These are phyloP conservation scores for Zaprionus camerounensis DNA, from an alignment of 1,140 invertebrate genomes.

Conservation along the genomic window DNA sequence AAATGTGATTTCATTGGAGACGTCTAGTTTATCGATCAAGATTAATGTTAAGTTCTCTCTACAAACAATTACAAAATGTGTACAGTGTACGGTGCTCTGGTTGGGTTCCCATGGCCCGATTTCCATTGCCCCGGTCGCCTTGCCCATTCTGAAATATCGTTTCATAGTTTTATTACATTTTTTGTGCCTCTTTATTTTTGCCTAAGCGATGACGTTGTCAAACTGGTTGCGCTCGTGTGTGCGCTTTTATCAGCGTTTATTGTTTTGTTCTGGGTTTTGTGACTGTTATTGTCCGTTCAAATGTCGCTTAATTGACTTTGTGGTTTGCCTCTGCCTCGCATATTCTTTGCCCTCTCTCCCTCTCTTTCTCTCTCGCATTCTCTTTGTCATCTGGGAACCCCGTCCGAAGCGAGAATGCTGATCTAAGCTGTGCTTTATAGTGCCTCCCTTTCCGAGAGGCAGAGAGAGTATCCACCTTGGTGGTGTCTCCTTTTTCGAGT, in stretches of 20 bases:
- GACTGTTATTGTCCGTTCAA: constrained; percentile 71
- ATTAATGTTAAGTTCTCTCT: constrained; percentile 45
- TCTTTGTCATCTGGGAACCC: constrained; percentile 19
- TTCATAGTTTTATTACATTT: constrained; percentile 21
- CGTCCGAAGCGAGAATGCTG: constrained; percentile 12
- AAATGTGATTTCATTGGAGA: constrained; percentile 68
- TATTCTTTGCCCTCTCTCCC: neutral
- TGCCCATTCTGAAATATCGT: neutral
- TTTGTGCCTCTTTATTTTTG: constrained; percentile 7
- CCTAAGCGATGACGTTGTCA: constrained; percentile 70
- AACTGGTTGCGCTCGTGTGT: constrained; percentile 60
- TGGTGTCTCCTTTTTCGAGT: neutral
- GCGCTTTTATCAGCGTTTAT: constrained; percentile 76
- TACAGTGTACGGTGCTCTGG: constrained; percentile 5
- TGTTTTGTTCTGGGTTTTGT: constrained; percentile 68
- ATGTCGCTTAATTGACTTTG: constrained; percentile 78
- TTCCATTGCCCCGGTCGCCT: neutral
- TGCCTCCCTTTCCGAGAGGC: neutral
- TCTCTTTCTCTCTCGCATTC: neutral
- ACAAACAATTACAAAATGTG: constrained; percentile 51
- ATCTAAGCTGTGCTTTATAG: constrained; percentile 21
- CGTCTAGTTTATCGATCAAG: constrained; percentile 40
- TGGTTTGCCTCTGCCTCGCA: constrained; percentile 31
- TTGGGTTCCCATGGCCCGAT: constrained; percentile 51
- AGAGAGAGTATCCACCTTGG: neutral